Percentiles rank a stretch among this genome's conserved stretches.
Evolutionary conservation across 2,113 vertebrate genomes (phyloP).

Genomic region (Irena cyanogastra): DNA sequence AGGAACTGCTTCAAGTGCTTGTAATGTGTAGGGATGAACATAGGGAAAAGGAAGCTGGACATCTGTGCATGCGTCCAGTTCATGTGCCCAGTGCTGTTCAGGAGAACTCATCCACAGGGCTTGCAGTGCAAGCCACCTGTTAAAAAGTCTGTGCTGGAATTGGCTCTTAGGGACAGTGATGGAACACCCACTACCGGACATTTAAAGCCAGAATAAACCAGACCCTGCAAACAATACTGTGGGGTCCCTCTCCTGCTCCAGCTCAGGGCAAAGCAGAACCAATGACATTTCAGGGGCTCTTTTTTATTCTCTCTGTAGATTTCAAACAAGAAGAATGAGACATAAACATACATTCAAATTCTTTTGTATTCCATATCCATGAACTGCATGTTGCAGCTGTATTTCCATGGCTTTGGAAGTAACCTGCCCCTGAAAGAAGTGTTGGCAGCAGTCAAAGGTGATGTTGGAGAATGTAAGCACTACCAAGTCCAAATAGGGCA

Average conservation of each 20-base stretch:
- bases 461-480: not conserved
- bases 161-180: not conserved
- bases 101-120: not conserved
- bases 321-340: not conserved
- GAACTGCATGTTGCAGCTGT: not conserved
- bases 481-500: not conserved
- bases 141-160: not conserved
- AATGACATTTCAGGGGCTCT: not conserved
- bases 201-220: not conserved
- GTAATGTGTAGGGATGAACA: not conserved
- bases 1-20: not conserved
- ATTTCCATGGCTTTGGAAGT: not conserved
- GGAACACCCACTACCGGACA: not conserved
- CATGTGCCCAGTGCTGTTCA: accelerated
- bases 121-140: not conserved
- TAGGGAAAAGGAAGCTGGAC: not conserved
- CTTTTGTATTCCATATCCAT: not conserved
- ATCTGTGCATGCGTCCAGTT: not conserved
- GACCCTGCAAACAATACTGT: not conserved
- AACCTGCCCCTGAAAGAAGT: not conserved
- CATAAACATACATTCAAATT: not conserved
- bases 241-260: not conserved
- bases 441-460: not conserved
- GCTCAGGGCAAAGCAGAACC: not conserved
- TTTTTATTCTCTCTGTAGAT: not conserved